These are phyloP conservation scores for Lanius collurio DNA, from an alignment of 2,113 vertebrate species.

Conservation along the genomic window DNA sequence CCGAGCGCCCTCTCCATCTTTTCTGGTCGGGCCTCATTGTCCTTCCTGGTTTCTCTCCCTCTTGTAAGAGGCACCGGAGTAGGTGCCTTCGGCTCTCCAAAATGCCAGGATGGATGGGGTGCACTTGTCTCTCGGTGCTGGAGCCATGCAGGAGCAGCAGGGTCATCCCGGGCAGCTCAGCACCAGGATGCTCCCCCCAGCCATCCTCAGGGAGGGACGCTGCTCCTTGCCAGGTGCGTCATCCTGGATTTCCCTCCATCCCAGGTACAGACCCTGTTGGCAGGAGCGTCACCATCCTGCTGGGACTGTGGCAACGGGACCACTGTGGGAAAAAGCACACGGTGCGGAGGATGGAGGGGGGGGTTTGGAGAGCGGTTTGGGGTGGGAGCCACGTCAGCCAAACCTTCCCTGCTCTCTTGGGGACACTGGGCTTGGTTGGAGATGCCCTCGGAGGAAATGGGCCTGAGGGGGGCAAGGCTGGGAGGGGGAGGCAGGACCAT, in stretches of 20 bases:
- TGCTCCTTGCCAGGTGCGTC: neutral
- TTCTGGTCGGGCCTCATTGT: constrained; percentile 2
- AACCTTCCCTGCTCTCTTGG: neutral
- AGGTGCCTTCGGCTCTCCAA: neutral
- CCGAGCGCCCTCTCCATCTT: neutral
- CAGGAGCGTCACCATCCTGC: neutral
- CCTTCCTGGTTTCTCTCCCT: neutral
- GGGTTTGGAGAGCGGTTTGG: neutral
- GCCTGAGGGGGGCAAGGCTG: accelerated
- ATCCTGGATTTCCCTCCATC: neutral
- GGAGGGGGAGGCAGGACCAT: neutral
- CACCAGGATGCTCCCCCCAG: neutral
- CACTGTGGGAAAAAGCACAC: neutral
- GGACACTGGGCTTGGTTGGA: neutral
- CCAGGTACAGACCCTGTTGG: neutral
- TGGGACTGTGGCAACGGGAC: neutral
- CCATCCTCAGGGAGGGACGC: accelerated
- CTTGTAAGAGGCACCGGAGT: neutral
- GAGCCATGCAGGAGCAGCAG: neutral
- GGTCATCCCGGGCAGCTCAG: neutral
- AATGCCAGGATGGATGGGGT: neutral
- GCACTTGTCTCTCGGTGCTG: accelerated
- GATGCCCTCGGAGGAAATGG: neutral
- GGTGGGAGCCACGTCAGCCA: neutral
- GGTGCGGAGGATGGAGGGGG: accelerated